Evolutionary conservation across 2,113 vertebrate genomes (phyloP).

Genomic region (Colius striatus): DNA sequence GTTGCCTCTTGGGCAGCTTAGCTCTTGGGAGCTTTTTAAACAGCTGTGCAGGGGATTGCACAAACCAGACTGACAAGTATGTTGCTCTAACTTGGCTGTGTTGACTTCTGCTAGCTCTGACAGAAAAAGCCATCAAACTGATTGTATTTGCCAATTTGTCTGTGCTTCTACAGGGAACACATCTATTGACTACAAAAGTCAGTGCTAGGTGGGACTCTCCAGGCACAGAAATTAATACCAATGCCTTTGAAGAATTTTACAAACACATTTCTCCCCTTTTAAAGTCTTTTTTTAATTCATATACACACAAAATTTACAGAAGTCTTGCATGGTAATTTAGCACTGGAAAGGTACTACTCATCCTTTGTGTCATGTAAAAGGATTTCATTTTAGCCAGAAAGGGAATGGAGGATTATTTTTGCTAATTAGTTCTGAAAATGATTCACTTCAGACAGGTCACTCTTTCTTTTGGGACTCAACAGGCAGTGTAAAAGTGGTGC

Average conservation of each 20-base stretch:
- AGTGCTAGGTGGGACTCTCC: neutral
- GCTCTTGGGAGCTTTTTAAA: neutral
- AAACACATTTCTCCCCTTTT: neutral
- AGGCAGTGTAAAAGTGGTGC: neutral
- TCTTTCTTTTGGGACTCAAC: neutral
- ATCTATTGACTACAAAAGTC: neutral
- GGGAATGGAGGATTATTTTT: neutral
- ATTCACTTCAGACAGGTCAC: neutral
- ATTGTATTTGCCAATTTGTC: neutral
- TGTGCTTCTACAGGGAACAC: neutral
- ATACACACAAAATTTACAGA: neutral
- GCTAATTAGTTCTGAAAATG: neutral
- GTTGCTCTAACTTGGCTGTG: neutral
- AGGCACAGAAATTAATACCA: neutral
- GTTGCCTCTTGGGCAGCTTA: neutral
- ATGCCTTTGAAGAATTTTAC: neutral
- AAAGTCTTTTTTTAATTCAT: neutral
- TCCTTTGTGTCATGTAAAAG: neutral
- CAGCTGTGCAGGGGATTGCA: neutral
- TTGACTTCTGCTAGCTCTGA: neutral
- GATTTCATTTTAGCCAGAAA: neutral
- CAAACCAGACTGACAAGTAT: neutral
- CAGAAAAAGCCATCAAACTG: neutral
- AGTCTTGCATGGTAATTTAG: neutral
- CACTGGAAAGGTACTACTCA: neutral